Evolutionary conservation across 2,888 invertebrate species (phyloP), one percentile per base, ranked within the genome.

Genomic region (Laothoe populi): DNA sequence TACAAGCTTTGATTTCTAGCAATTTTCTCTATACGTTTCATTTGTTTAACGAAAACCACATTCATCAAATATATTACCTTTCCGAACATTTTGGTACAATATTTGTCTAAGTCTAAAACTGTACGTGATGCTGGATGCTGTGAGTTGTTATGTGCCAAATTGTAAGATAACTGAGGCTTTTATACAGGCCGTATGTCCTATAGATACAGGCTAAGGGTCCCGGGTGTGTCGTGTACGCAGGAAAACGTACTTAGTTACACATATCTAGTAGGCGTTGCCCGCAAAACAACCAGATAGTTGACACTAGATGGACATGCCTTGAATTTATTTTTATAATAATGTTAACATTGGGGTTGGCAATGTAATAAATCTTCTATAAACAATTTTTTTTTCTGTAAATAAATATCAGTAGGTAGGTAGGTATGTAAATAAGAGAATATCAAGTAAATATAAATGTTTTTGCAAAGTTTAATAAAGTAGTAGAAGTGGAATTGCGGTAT

Each of bases 101-200:
- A 77, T 81, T 81, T 82, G 64, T 77, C 77, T 81, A 77, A 77
- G 80, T 82, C 79, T 81, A 84, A 78, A 73, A 77, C 82, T 72
- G 82, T 86, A 81, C 79, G 81, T 81, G 79, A 83, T 81, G 77
- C 75, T 84, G 76, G 80, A 85, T 85, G 78, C 86, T 88, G 88
- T 84, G 87, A 82, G 86, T 84, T 77, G 87, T 79, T 83, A 80
- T 91, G 92, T 92, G 84, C 84, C 89, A 73, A 90, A 92, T 84
- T 83, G 83, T 86, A 66, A 81, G 85, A 86, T 88, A 88, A 78
- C 86, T 71, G 77, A 79, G 72, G 86, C 83, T 92, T 92, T 83
- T 92, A 92, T 92, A 92, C 83, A 84, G 81, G 69, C 77, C 79
- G 78, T 76, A 76, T 84, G 83, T 81, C 80, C 85, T 90, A 91